phyloP scores from a whole-genome alignment of 1,140 invertebrate genomes.

The Drosophila malerkotliana region DNA sequence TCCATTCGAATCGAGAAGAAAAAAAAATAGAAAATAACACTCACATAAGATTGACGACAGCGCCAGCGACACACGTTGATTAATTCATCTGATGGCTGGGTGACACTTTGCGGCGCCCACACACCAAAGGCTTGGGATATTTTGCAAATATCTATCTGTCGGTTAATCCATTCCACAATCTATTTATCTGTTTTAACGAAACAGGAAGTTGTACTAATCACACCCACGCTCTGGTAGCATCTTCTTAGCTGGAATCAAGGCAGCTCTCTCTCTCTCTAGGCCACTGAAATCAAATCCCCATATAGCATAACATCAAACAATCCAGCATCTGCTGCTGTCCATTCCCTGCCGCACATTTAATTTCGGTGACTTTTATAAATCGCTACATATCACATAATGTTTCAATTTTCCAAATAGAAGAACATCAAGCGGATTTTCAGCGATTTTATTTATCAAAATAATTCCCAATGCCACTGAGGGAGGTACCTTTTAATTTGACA shows the following conservation, averaged over 20 bases:
- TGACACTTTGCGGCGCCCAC: conserved; percentile 61
- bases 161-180: conserved; percentile 39
- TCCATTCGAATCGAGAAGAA: conserved; percentile 57
- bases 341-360: conserved; percentile 59
- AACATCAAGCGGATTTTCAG: conserved; percentile 13
- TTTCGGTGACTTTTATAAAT: conserved; percentile 81
- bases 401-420: conserved; percentile 33
- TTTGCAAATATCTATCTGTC: conserved; percentile 56
- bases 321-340: conserved; percentile 78
- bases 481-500: background rate
- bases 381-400: conserved; percentile 78
- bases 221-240: background rate
- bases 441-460: conserved; percentile 1
- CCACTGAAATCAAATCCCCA: conserved; percentile 76
- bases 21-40: conserved; percentile 6
- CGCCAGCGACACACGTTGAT: conserved; percentile 69
- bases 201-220: conserved; percentile 55
- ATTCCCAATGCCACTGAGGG: background rate
- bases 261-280: conserved; percentile 5
- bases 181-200: conserved; percentile 14
- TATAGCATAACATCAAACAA: conserved; percentile 78
- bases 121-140: conserved; percentile 41
- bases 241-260: conserved; percentile 32
- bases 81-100: conserved; percentile 74
- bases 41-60: conserved; percentile 72